Evolutionary conservation across 2,888 invertebrate species (phyloP), one percentile per base, ranked within the genome.

Genomic region (Lumbricus terrestris): DNA sequence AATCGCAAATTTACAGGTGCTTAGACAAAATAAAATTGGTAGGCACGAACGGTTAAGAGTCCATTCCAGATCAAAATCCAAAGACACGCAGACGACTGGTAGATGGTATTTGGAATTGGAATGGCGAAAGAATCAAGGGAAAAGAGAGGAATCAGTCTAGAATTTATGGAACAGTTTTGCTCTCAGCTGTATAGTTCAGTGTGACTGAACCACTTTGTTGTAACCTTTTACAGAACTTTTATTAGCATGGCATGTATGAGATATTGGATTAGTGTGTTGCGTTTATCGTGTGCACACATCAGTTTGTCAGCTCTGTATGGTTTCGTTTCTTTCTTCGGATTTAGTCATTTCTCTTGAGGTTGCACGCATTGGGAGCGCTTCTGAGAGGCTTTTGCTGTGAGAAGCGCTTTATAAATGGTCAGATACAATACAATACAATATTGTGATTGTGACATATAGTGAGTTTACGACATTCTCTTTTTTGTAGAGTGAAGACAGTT

Each of bases 401-500:
- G n/a, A n/a, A n/a, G n/a, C n/a, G n/a, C n/a, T n/a, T n/a, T n/a
- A n/a, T n/a, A n/a, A n/a, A n/a, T n/a, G n/a, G n/a, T n/a, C n/a
- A n/a, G n/a, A n/a, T n/a, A n/a, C n/a, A n/a, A n/a, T n/a, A n/a
- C n/a, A n/a, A n/a, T n/a, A n/a, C n/a, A n/a, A n/a, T n/a, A n/a
- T n/a, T n/a, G n/a, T n/a, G 69, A 69, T 69, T 69, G n/a, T 69
- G n/a, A 69, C 69, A 69, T 20, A 20, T 23, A 11, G 5, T 40
- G 47, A 69, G 29, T 69, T 29, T 69, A 29, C n/a, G 69, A 69
- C n/a, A n/a, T 69, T 89, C 38, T 90, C 54, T 69, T 42, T 18
- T 18, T 91, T 90, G 37, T 91, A 93, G 93, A 89, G 91, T 93
- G 91, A 35, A 91, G 47, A 92, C 93, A 16, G 92, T 93, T 88